A percentile compares a stretch with the other conserved stretches of the same genome.
phyloP scores from a whole-genome alignment of 2,797 vertebrate species.

The Macroramphosus scolopax region DNA sequence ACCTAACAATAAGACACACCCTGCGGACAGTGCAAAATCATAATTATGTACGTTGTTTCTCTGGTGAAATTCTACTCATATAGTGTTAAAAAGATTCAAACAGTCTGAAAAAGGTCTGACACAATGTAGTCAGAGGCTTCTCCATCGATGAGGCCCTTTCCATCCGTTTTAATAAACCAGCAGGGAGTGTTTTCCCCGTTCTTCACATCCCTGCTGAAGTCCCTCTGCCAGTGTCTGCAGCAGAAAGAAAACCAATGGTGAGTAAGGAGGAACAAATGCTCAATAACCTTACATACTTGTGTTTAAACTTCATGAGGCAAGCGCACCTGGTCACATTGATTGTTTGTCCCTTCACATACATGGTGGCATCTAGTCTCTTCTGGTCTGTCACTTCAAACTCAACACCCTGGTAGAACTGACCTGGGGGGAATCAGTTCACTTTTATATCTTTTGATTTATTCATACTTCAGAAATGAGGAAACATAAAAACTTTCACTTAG shows the following conservation, averaged over 20 bases:
- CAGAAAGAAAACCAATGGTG: not conserved
- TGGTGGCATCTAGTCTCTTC: conserved; percentile 80
- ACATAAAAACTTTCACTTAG: not conserved
- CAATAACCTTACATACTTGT: not conserved
- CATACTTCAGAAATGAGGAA: too few relatives aligned
- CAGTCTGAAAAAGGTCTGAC: conserved; percentile 58
- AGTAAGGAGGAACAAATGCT: not conserved
- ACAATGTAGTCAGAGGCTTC: conserved; percentile 82
- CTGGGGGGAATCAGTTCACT: conserved; percentile 44
- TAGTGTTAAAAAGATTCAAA: conserved; percentile 9
- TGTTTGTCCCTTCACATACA: conserved; percentile 83
- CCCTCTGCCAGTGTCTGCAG: conserved; percentile 85
- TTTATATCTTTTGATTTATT: not conserved
- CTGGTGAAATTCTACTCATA: too few relatives aligned
- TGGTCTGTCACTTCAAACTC: conserved; percentile 81
- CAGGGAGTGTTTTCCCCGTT: conserved; percentile 75
- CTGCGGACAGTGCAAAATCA: too few relatives aligned
- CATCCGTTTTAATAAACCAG: conserved; percentile 88
- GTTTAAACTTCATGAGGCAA: not conserved
- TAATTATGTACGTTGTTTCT: too few relatives aligned
- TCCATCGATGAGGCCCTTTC: conserved; percentile 86
- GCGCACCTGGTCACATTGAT: conserved; percentile 86
- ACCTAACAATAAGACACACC: too few relatives aligned
- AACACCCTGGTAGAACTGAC: conserved; percentile 87
- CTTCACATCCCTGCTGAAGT: conserved; percentile 77